Base-by-base conservation (phyloP, 2,797 vertebrate genomes). In the Semaprochilodus insignis region DNA sequence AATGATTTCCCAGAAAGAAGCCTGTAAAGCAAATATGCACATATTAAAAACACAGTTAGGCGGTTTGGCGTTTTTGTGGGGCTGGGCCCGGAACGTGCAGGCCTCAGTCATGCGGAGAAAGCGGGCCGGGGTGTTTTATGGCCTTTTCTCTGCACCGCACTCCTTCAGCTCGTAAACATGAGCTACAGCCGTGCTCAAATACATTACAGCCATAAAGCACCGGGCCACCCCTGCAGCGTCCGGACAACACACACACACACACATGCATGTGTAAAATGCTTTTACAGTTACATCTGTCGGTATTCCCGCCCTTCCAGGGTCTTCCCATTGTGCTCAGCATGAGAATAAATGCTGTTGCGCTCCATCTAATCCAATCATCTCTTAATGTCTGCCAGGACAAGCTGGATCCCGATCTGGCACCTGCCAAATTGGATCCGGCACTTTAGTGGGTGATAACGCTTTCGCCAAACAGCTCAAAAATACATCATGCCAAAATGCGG, bases 101-200 rank as follows among this genome's bases (percentile, higher is more conserved):
- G 67, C 81, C 36, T 63, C 27, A 31, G 52, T 81, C 76, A 79
- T 81, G 67, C 78, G 77, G 76, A 65, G 77, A 70, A 78, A 62
- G 69, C 77, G 54, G 72, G 73, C 66, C 73, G 72, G 81, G 76
- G 76, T 80, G 83, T 85, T 85, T 85, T 74, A 84, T 63, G 51
- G 57, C 21, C 15, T 34, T 65, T 54, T 83, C 83, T 86, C 82
- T 84, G 86, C 85, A 73, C 80, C 84, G 87, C 86, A 88, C 91
- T 84, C 86, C 91, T 89, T 81, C 0, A 0, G 85, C 87, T 89
- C 85, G 83, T 93, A 91, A 91, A 91, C 88, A 75, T 73, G 85
- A 88, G 88, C 78, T 87, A 86, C 82, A 85, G 79, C 77, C 74
- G 57, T 78, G 84, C 66, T 86, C 87, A 83, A 85, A 92, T 87